A percentile compares a stretch with the other conserved stretches of the same genome.
Conservation (phyloP, 2,797 vertebrate genomes). For the Schizothorax lantsangensis region DNA sequence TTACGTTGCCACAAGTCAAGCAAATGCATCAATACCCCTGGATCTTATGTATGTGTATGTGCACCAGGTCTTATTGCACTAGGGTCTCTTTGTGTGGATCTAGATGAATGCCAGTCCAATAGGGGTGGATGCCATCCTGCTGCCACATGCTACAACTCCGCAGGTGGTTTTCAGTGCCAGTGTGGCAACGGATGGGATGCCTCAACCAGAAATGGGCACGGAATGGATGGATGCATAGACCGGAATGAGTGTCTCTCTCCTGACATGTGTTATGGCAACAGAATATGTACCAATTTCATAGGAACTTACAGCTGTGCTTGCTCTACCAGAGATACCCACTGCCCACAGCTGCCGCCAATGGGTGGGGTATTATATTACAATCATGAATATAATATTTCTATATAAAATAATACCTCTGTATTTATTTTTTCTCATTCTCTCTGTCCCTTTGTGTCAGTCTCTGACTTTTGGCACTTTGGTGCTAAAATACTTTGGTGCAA, state of each 20-base stretch:
- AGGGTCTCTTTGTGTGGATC: conserved; percentile 76
- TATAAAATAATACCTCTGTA: background rate
- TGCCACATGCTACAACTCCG: conserved; percentile 77
- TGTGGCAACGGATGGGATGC: conserved; percentile 76
- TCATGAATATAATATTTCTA: background rate
- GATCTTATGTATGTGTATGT: conserved; percentile 80
- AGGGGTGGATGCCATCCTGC: conserved; percentile 74
- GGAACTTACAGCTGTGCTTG: conserved; percentile 80
- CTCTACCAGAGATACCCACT: conserved; percentile 63
- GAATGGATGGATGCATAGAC: conserved; percentile 75
- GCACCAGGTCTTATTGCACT: conserved; percentile 71
- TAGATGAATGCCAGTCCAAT: conserved; percentile 79
- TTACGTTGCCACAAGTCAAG: conserved; percentile 74
- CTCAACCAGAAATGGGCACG: conserved; percentile 65
- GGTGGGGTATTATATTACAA: conserved; percentile 72
- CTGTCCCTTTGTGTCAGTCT: background rate
- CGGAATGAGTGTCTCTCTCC: conserved; percentile 75
- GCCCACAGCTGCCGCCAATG: conserved; percentile 61
- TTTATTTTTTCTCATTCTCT: background rate
- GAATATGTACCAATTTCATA: conserved; percentile 73
- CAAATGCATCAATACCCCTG: conserved; percentile 78
- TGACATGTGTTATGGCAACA: conserved; percentile 67
- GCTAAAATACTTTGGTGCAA: background rate
- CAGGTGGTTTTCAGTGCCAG: conserved; percentile 76
- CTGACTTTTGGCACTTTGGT: background rate